phyloP scores from a whole-genome alignment of 2,113 vertebrate genomes.

The Chionodraco myersi region DNA sequence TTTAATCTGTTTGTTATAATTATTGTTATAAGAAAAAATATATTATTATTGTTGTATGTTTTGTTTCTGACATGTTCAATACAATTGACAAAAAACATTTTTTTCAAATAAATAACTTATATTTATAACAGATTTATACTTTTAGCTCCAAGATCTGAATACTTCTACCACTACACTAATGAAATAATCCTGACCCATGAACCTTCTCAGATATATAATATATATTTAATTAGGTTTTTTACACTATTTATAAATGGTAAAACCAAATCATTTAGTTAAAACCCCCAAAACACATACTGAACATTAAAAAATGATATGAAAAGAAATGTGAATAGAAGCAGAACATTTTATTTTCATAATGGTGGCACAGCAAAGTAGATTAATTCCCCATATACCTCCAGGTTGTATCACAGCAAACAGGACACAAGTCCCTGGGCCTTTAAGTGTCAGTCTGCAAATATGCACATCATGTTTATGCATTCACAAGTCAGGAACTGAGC shows the following conservation, averaged over 20 bases:
- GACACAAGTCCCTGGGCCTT: slow-evolving; percentile 24
- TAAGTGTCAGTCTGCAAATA: slow-evolving; percentile 37
- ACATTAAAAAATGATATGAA: not conserved
- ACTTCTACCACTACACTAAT: too few species aligned
- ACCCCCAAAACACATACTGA: not conserved
- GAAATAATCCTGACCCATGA: too few species aligned
- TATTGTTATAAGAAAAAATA: too few species aligned
- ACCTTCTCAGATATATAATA: too few species aligned
- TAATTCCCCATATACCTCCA: slow-evolving; percentile 32
- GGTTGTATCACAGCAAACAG: slow-evolving; percentile 60
- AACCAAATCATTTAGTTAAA: not conserved
- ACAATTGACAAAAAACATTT: too few species aligned
- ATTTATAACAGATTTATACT: too few species aligned
- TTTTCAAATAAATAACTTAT: too few species aligned
- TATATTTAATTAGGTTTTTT: not conserved
- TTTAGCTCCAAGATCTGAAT: too few species aligned
- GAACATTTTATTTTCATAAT: slow-evolving; percentile 70
- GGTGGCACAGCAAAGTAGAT: slow-evolving; percentile 66
- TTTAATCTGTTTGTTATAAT: too few species aligned
- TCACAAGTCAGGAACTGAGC: slow-evolving; percentile 32
- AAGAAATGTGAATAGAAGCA: slow-evolving; percentile 59
- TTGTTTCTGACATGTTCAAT: too few species aligned
- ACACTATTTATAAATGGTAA: not conserved
- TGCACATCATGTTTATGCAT: slow-evolving; percentile 30
- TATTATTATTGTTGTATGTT: too few species aligned